These are phyloP conservation scores for Myopa tessellatipennis DNA, from an alignment of 2,888 invertebrate genomes.

Conservation along the genomic window DNA sequence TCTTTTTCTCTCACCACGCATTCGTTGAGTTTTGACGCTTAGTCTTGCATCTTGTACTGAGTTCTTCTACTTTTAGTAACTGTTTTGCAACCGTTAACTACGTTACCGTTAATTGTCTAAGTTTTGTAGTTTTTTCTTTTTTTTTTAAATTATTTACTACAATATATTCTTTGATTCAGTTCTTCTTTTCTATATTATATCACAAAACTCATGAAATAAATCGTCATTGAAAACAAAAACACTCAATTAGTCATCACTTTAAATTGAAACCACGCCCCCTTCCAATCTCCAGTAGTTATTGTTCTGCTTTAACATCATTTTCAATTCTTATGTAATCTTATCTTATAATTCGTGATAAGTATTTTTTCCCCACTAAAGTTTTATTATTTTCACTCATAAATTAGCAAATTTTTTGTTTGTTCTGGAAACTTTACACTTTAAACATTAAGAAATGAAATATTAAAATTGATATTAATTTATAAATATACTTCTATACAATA, in stretches of 20 bases:
- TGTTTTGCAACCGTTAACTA: constrained; percentile 5
- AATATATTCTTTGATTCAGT: not conserved
- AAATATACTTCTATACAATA: no score
- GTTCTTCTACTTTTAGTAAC: constrained; percentile 5
- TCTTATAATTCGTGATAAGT: not conserved
- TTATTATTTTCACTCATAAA: not conserved
- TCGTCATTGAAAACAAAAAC: not conserved
- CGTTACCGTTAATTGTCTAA: no score
- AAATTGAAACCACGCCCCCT: not conserved
- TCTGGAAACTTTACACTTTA: not conserved
- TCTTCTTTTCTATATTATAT: not conserved
- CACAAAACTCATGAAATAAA: not conserved
- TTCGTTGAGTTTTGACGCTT: constrained; percentile 33
- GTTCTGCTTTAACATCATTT: not conserved
- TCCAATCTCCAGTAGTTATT: constrained; percentile 1
- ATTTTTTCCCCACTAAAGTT: no score
- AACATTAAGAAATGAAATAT: no score
- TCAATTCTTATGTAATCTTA: not conserved
- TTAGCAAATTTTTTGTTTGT: not conserved
- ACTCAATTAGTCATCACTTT: constrained; percentile 3
- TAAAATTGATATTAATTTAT: no score
- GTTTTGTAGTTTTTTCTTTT: no score
- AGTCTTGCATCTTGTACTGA: not conserved
- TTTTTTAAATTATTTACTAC: no score
- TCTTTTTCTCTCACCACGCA: no score